Conservation (phyloP, 2,888 invertebrate genomes). For the Eucriotettix oculatus region DNA sequence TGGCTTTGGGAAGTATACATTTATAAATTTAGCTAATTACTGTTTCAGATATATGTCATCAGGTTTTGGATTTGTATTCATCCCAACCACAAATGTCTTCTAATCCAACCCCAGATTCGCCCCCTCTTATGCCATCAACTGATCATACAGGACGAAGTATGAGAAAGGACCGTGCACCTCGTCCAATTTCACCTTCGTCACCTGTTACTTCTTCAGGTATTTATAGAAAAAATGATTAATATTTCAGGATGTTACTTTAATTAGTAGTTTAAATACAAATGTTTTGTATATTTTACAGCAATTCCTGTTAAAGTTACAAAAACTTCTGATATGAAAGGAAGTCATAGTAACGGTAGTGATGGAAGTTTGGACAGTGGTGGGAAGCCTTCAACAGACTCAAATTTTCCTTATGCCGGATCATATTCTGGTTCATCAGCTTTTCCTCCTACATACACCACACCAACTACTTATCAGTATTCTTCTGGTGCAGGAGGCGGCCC, state of each 20-base stretch:
- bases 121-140: constrained; percentile 19
- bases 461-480: neutral
- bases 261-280: too few relatives aligned
- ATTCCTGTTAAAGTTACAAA: too few relatives aligned
- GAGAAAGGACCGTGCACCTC: neutral
- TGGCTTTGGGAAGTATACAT: too few relatives aligned
- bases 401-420: too few relatives aligned
- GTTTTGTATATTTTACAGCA: too few relatives aligned
- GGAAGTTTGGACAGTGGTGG: too few relatives aligned
- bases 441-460: neutral
- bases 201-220: neutral
- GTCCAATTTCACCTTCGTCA: neutral
- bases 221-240: too few relatives aligned
- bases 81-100: constrained; percentile 46
- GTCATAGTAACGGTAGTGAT: too few relatives aligned
- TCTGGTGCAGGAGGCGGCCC: too few relatives aligned
- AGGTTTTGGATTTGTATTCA: constrained; percentile 77
- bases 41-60: constrained; percentile 78
- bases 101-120: constrained; percentile 51
- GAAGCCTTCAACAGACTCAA: too few relatives aligned
- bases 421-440: neutral
- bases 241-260: too few relatives aligned
- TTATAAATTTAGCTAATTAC: neutral
- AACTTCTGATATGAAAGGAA: too few relatives aligned
- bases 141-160: neutral